These are phyloP conservation scores for Saguinus midas DNA, from an alignment of 2,113 vertebrate genomes.

Conservation along the genomic window DNA sequence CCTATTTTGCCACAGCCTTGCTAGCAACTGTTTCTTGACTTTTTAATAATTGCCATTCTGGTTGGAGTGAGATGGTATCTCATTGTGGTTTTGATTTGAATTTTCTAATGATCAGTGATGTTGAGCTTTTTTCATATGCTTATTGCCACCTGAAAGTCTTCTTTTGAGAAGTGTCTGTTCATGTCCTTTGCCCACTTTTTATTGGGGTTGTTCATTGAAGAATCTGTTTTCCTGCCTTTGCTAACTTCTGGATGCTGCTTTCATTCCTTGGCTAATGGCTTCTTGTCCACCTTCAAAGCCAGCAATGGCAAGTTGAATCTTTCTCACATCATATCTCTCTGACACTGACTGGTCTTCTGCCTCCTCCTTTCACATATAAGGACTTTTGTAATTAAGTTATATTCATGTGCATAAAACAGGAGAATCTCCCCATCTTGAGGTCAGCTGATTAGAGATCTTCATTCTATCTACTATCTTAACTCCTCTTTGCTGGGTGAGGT, in stretches of 20 bases:
- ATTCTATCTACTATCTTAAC: background rate
- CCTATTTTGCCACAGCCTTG: too few species aligned
- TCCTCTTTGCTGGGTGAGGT: background rate
- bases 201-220: too few species aligned
- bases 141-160: too few species aligned
- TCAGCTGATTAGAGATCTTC: background rate
- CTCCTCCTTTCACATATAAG: background rate
- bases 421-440: background rate
- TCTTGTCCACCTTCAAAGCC: background rate
- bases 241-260: background rate
- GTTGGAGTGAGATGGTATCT: too few species aligned
- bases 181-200: too few species aligned
- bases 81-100: too few species aligned
- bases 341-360: background rate
- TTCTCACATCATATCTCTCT: background rate
- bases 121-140: too few species aligned
- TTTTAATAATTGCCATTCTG: too few species aligned
- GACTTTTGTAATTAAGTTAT: background rate
- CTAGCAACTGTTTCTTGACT: too few species aligned
- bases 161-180: too few species aligned
- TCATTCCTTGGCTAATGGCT: background rate
- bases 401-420: background rate
- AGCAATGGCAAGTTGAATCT: fast-evolving
- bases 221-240: background rate
- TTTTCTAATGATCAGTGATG: too few species aligned